Evolutionary conservation across 2,888 invertebrate genomes (phyloP), one percentile per base, ranked within the genome.

Genomic region (Pyrocoelia pectoralis): DNA sequence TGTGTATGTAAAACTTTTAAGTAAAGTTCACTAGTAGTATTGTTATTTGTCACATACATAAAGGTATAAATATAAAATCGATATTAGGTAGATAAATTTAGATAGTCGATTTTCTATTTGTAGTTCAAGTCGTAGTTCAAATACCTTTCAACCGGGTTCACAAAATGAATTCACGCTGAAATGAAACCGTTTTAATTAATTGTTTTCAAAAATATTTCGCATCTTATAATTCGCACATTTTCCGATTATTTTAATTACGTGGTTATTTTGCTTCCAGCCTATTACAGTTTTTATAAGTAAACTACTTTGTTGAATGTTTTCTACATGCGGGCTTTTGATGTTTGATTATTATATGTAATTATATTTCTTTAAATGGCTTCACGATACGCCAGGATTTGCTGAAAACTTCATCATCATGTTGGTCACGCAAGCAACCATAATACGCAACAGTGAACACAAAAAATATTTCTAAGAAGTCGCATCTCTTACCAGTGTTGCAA

Each of bases 301-400:
- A 24, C 3, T 24, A 5, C 24, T 24, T 24, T 24, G 24, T 24
- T 5, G 24, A 24, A 24, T 24, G 24, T 24, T 24, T 24, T 24
- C 3, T 24, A 6, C 24, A 24, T 24, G 24, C 33, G 33, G 33
- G 9, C 33, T 8, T 33, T 33, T 33, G 33, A 33, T 33, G n/a
- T 33, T 33, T 33, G n/a, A 33, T 33, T 33, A 33, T n/a, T 33
- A 33, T 33, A 33, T 33, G 33, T 33, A 33, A 33, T 33, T 33
- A 33, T 33, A 33, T 33, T 33, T 33, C 10, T 33, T 24, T 33
- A 33, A 33, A n/a, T 33, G n/a, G 33, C 10, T 33, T 33, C 33
- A 33, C 33, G 33, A 33, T 33, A 33, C n/a, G 9, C 2, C 33
- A 3, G 2, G 33, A 33, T 33, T n/a, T 33, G 33, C 10, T 33